Percentiles rank a stretch among this genome's conserved stretches.
Evolutionary conservation across 1,140 invertebrate genomes (phyloP).

Genomic region (Potamilus streckersoni): DNA sequence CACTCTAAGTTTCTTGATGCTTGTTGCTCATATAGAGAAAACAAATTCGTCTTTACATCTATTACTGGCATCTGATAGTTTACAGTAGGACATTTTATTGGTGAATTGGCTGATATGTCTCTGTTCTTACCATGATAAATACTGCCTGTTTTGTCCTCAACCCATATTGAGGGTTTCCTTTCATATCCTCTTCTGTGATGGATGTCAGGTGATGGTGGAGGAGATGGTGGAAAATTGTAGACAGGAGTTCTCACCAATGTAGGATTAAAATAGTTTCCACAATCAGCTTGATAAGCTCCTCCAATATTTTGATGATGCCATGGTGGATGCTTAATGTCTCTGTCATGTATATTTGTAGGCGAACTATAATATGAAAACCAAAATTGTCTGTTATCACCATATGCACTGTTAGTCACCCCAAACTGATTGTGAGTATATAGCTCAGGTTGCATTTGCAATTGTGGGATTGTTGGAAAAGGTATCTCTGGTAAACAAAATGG

Average conservation of each 20-base stretch:
- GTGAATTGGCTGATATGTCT: background rate
- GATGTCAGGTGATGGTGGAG: constrained; percentile 34
- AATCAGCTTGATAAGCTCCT: background rate
- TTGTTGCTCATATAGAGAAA: background rate
- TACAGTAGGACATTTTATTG: too few relatives aligned
- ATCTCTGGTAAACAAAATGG: background rate
- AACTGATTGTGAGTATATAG: background rate
- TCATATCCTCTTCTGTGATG: background rate
- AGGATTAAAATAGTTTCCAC: background rate
- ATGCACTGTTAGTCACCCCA: background rate
- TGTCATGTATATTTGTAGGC: background rate
- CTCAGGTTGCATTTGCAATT: background rate
- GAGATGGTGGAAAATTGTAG: constrained; percentile 37
- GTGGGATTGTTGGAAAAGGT: background rate
- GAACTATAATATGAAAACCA: background rate
- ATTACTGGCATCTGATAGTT: background rate
- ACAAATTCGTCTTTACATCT: background rate
- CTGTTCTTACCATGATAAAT: background rate
- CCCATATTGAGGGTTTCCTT: background rate
- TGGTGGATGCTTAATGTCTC: background rate
- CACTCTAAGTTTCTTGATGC: background rate
- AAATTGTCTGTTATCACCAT: constrained; percentile 10
- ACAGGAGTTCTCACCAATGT: background rate
- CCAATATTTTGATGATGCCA: background rate
- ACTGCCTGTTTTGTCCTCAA: background rate